Base-by-base conservation (phyloP, 2,888 invertebrate genomes). In the Scaptomyza parva region DNA sequence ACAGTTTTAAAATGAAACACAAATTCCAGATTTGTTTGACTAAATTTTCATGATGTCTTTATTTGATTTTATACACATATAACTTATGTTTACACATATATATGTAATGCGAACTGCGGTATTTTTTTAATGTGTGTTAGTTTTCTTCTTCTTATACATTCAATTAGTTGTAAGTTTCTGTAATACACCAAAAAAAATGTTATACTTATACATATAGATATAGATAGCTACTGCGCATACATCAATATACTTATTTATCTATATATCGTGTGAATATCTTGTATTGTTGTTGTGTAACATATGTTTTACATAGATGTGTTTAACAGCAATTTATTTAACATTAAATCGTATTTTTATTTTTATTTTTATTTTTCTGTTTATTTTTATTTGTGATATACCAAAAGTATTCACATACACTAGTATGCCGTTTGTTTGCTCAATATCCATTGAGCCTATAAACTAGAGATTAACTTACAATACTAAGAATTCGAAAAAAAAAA, bases 41-140 rank as follows among this genome's bases (percentile, higher is more conserved):
- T 82, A 82, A 82, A 79, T 88, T 87, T 82, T 78, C 76, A 76
- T 78, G 81, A 79, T 88, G 70, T 81, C 87, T 87, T 87, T 88
- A 75, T 85, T 71, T 62, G 50, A 59, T 60, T 44, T 50, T 47
- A 33, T 73, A 33, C 30, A 48, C 48, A 28, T 70, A 39, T 70
- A 35, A n/a, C n/a, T n/a, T 57, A 28, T 26, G 8, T 26, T 1
- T 26, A 26, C 2, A 28, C 11, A 28, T 11, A 28, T 28, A 28
- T 28, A 30, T 30, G 2, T 11, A 45, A 55, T 75, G 57, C 63
- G 54, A 77, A 68, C 61, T 73, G 59, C 43, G 55, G 41, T 53
- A 47, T 59, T 72, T 70, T 58, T 33, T 44, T 22, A 3, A 3
- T 5, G 22, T 60, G 33, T 51, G 24, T 33, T 41, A 8, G 30